These are phyloP conservation scores for Noctua janthe DNA, from an alignment of 2,888 invertebrate genomes.

Conservation along the genomic window DNA sequence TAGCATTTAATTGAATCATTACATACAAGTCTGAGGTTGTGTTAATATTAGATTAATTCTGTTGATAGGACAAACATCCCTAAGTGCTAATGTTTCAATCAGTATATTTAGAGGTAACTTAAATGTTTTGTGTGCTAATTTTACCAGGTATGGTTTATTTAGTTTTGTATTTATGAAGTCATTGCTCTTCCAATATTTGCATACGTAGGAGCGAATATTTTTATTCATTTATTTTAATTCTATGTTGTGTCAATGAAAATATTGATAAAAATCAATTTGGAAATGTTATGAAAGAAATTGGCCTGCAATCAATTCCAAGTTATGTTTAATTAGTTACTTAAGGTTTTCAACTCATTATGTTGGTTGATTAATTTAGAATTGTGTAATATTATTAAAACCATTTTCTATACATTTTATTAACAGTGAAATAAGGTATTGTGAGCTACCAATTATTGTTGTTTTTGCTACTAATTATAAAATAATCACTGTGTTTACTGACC, in stretches of 20 bases:
- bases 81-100: conserved; percentile 54
- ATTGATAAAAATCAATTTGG: not conserved
- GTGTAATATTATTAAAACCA: not conserved
- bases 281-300: not conserved
- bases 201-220: not conserved
- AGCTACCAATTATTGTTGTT: not conserved
- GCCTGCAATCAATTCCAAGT: not conserved
- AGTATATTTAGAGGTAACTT: conserved; percentile 45
- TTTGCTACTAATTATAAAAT: not conserved
- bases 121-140: conserved; percentile 43
- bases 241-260: not conserved
- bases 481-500: not conserved
- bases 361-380: not conserved
- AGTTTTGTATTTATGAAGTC: not conserved
- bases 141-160: conserved; percentile 40
- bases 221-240: not conserved
- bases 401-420: not conserved
- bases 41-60: conserved; percentile 53
- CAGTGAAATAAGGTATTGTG: not conserved
- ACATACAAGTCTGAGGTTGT: conserved; percentile 52
- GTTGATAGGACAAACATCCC: conserved; percentile 43
- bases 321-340: not conserved
- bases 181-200: not conserved
- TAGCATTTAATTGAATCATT: conserved; percentile 49
- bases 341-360: not conserved